phyloP scores from a whole-genome alignment of 1,140 invertebrate genomes.

The Polypedilum pembai region DNA sequence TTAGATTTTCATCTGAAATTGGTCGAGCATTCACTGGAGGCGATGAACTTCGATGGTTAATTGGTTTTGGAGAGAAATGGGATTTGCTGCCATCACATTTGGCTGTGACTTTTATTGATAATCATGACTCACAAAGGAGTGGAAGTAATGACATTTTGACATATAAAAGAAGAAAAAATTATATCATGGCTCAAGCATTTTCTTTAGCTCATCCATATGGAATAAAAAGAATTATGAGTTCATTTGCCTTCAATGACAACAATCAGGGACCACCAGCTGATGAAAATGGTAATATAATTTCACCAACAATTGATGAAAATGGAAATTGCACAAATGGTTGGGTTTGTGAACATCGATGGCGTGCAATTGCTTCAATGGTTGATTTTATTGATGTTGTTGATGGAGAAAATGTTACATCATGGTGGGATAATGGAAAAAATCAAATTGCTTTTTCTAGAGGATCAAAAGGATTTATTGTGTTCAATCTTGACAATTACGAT shows the following conservation, averaged over 20 bases:
- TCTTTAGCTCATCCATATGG: conserved; percentile 69
- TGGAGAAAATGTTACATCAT: conserved; percentile 49
- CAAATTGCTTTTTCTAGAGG: conserved; percentile 70
- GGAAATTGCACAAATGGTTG: conserved; percentile 54
- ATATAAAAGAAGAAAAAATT: conserved; percentile 50
- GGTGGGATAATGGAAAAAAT: conserved; percentile 67
- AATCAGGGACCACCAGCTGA: conserved; percentile 44
- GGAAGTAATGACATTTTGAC: conserved; percentile 47
- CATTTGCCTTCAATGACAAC: conserved; percentile 46
- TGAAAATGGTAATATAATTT: conserved; percentile 55
- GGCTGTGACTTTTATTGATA: conserved; percentile 50
- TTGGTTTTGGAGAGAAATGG: conserved; percentile 40
- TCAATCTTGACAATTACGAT: conserved; percentile 56
- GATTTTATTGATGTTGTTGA: conserved; percentile 59
- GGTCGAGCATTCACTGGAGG: conserved; percentile 41
- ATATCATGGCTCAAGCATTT: conserved; percentile 51
- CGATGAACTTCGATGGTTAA: neutral
- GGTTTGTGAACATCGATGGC: conserved; percentile 86
- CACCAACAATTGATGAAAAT: conserved; percentile 51
- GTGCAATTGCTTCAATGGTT: conserved; percentile 75
- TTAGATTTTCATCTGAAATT: conserved; percentile 43
- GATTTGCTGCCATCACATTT: conserved; percentile 42
- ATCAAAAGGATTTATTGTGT: conserved; percentile 59
- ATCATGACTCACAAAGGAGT: conserved; percentile 44
- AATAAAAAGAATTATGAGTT: conserved; percentile 59